Conservation (phyloP, 2,113 vertebrate genomes). For the Platichthys flesus region DNA sequence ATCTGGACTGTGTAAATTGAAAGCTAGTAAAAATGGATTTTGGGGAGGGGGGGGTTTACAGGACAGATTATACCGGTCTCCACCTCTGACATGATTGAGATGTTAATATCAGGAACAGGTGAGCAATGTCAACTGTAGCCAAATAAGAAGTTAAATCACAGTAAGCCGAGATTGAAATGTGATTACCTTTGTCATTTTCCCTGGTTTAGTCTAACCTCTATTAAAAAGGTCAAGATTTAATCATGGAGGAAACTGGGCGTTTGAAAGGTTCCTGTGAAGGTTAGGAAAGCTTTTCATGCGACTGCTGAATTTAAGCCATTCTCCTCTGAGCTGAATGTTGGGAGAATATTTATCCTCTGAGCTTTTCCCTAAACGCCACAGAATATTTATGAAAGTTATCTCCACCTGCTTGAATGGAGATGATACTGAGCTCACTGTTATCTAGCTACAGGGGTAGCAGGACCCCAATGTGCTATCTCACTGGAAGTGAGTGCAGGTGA, state of each 20-base stretch:
- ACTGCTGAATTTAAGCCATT: conserved; percentile 8
- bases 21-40: neutral
- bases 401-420: conserved; percentile 56
- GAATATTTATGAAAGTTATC: conserved; percentile 74
- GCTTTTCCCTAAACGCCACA: conserved; percentile 43
- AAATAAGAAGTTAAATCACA: conserved; percentile 10
- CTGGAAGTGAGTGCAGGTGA: conserved; percentile 7
- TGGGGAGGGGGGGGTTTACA: conserved; percentile 1
- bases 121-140: neutral
- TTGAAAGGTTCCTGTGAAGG: conserved; percentile 44
- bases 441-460: conserved; percentile 27
- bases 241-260: conserved; percentile 6
- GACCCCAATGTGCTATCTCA: conserved; percentile 2
- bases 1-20: conserved; percentile 34
- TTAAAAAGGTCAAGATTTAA: conserved; percentile 13
- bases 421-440: conserved; percentile 27
- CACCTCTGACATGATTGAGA: conserved; percentile 28
- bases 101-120: conserved; percentile 25
- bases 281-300: conserved; percentile 37
- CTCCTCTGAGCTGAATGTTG: conserved; percentile 11
- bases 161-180: neutral
- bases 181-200: conserved; percentile 13
- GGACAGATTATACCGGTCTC: conserved; percentile 22
- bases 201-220: neutral
- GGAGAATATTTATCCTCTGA: conserved; percentile 34